phyloP scores from a whole-genome alignment of 2,888 invertebrate genomes.

The Poecilus cupreus region DNA sequence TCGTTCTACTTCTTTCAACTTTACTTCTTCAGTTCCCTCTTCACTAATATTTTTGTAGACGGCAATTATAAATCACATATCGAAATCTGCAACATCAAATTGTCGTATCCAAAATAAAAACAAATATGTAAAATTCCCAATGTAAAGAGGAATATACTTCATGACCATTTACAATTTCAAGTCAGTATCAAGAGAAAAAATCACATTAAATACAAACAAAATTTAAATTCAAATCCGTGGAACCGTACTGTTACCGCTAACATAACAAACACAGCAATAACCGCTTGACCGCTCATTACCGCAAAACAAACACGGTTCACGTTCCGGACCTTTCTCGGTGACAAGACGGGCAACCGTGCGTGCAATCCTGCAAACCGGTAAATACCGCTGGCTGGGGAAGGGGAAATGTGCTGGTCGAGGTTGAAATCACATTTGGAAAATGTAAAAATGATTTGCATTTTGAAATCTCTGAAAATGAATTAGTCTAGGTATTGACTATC shows the following conservation, averaged over 20 bases:
- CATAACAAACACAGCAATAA: background rate
- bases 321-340: constrained; percentile 6
- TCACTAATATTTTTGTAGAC: too few species aligned
- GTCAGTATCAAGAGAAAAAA: constrained; percentile 19
- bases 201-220: constrained; percentile 20
- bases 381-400: background rate
- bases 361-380: background rate
- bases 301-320: constrained; percentile 7
- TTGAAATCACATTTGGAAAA: background rate
- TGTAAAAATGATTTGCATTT: too few species aligned
- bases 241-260: constrained; percentile 29
- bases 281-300: constrained; percentile 18
- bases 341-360: constrained; percentile 27
- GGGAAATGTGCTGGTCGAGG: background rate
- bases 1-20: too few species aligned
- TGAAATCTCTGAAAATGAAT: too few species aligned
- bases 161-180: background rate
- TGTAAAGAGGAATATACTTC: background rate
- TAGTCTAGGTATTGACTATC: too few species aligned
- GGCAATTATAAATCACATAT: too few species aligned
- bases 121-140: too few species aligned
- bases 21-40: too few species aligned
- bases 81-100: too few species aligned
- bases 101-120: too few species aligned
- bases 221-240: constrained; percentile 18